These are phyloP conservation scores for Myanophis thanlyinensis DNA, from an alignment of 2,113 vertebrate species.

Conservation along the genomic window DNA sequence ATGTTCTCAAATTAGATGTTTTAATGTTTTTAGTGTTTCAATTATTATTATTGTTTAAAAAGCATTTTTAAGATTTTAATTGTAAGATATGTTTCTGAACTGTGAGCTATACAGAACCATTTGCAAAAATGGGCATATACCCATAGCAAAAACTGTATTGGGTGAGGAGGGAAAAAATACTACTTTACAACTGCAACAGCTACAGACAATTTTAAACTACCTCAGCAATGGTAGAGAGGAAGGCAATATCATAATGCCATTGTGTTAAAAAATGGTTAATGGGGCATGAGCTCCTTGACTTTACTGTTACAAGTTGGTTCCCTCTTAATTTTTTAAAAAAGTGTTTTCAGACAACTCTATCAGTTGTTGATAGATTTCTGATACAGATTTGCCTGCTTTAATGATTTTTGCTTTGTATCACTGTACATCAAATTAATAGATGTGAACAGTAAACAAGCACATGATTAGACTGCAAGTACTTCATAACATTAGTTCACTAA, in stretches of 20 bases:
- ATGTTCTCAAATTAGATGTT: too few species aligned
- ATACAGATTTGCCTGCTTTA: neutral
- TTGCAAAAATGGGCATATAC: neutral
- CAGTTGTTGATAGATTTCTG: neutral
- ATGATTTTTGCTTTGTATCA: neutral
- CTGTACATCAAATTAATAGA: neutral
- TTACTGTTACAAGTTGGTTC: neutral
- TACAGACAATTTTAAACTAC: neutral
- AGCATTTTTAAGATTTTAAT: too few species aligned
- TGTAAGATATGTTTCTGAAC: too few species aligned
- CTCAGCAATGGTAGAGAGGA: neutral
- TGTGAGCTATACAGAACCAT: too few species aligned
- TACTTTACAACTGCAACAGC: neutral
- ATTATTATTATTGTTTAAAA: too few species aligned
- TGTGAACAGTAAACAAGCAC: neutral
- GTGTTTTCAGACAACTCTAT: neutral
- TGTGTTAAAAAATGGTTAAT: neutral
- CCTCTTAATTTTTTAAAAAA: neutral
- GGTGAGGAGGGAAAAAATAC: neutral
- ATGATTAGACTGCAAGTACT: neutral
- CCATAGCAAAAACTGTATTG: neutral
- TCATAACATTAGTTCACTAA: neutral
- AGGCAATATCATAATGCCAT: neutral
- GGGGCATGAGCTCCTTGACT: neutral
- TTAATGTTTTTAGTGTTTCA: too few species aligned